phyloP scores from a whole-genome alignment of 2,797 vertebrate genomes.

The Microctenopoma stevenorrisi region DNA sequence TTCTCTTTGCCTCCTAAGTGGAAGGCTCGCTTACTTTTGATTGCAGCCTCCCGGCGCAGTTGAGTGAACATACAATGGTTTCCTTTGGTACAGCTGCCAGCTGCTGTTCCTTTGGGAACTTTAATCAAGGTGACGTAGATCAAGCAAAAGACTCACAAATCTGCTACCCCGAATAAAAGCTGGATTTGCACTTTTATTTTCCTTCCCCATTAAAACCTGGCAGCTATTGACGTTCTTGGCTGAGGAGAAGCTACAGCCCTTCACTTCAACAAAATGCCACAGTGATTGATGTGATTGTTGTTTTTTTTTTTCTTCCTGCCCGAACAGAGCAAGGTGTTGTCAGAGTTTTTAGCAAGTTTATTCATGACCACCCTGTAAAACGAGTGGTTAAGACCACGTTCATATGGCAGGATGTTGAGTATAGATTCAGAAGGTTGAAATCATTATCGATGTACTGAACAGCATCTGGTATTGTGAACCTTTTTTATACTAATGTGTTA shows the following conservation, averaged over 20 bases:
- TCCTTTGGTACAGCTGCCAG: conserved; percentile 72
- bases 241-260: conserved; percentile 53
- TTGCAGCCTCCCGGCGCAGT: conserved; percentile 63
- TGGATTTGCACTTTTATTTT: conserved; percentile 79
- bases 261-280: conserved; percentile 60
- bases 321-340: conserved; percentile 35
- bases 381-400: conserved; percentile 17
- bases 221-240: conserved; percentile 71
- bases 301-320: conserved; percentile 26
- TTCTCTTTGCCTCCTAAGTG: conserved; percentile 59
- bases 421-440: conserved; percentile 13
- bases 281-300: conserved; percentile 66
- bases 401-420: conserved; percentile 15
- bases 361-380: conserved; percentile 40
- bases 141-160: conserved; percentile 73
- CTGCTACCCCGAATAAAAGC: conserved; percentile 71
- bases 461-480: conserved; percentile 50
- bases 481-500: conserved; percentile 59
- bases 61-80: conserved; percentile 61
- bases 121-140: conserved; percentile 72
- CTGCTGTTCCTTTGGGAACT: conserved; percentile 73
- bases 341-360: conserved; percentile 51
- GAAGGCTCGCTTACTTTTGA: conserved; percentile 72
- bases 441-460: conserved; percentile 11
- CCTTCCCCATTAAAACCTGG: conserved; percentile 73